Conservation (phyloP, 2,797 vertebrate species). For the Enteromius paludinosus region DNA sequence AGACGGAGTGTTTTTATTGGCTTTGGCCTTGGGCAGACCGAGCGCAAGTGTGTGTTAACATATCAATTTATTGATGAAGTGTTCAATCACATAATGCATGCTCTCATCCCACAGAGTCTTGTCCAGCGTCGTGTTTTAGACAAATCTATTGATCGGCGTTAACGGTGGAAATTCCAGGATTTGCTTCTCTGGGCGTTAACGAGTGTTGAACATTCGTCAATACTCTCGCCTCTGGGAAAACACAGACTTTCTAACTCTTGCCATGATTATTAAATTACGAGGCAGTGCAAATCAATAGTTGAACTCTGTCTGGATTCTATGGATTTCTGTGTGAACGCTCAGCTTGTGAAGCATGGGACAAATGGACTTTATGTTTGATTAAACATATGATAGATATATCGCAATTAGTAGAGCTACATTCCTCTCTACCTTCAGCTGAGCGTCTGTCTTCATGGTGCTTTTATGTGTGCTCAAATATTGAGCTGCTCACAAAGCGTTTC, state of each 20-base stretch:
- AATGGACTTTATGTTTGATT: conserved; percentile 31
- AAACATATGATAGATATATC: background rate
- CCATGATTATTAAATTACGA: conserved; percentile 35
- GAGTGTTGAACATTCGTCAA: conserved; percentile 42
- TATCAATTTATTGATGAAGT: conserved; percentile 54
- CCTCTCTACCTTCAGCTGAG: background rate
- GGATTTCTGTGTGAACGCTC: conserved; percentile 70
- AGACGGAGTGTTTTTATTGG: conserved; percentile 14
- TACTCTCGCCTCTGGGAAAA: conserved; percentile 51
- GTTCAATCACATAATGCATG: conserved; percentile 45
- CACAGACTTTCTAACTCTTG: conserved; percentile 29
- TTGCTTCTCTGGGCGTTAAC: conserved; percentile 37
- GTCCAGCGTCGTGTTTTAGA: conserved; percentile 28
- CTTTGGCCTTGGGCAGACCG: conserved; percentile 26
- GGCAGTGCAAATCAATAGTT: conserved; percentile 55
- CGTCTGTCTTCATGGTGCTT: background rate
- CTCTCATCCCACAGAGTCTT: conserved; percentile 48
- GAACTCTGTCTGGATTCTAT: conserved; percentile 57
- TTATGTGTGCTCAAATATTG: background rate
- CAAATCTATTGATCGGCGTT: conserved; percentile 46
- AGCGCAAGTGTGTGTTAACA: conserved; percentile 26
- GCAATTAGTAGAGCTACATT: background rate
- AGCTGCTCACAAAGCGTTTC: background rate
- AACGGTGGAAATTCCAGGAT: conserved; percentile 5
- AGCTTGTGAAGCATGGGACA: conserved; percentile 52